Evolutionary conservation across 1,140 invertebrate genomes (phyloP).

Genomic region (Drosophila sulfurigaster): DNA sequence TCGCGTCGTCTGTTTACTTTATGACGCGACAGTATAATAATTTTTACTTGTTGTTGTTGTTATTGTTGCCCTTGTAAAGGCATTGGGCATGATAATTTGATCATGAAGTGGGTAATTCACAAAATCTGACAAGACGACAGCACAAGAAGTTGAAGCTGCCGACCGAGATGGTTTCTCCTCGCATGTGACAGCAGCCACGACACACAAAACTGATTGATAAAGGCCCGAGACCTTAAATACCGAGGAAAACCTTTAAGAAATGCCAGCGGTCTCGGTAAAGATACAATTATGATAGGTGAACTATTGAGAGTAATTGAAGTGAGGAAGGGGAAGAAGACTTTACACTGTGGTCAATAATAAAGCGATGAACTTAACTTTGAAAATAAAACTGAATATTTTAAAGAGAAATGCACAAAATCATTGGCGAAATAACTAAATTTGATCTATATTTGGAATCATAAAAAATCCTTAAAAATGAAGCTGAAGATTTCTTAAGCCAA

Average conservation of each 20-base stretch:
- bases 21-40: constrained; percentile 3
- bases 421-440: too few species aligned
- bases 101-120: constrained; percentile 38
- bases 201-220: constrained; percentile 15
- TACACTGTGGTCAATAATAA: too few species aligned
- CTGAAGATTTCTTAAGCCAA: too few species aligned
- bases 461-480: too few species aligned
- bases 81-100: constrained; percentile 32
- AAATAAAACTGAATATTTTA: background rate
- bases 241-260: background rate
- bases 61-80: constrained; percentile 26
- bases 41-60: background rate
- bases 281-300: background rate
- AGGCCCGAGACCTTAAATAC: background rate
- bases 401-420: too few species aligned
- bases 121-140: constrained; percentile 25
- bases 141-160: constrained; percentile 2
- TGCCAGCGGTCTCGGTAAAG: background rate
- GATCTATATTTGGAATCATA: too few species aligned
- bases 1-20: constrained; percentile 54
- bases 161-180: background rate
- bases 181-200: constrained; percentile 5
- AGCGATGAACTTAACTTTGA: too few species aligned
- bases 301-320: background rate
- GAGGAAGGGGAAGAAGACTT: background rate